Evolutionary conservation across 2,888 invertebrate genomes (phyloP), one percentile per base, ranked within the genome.

Genomic region (Tiliacea aurago): DNA sequence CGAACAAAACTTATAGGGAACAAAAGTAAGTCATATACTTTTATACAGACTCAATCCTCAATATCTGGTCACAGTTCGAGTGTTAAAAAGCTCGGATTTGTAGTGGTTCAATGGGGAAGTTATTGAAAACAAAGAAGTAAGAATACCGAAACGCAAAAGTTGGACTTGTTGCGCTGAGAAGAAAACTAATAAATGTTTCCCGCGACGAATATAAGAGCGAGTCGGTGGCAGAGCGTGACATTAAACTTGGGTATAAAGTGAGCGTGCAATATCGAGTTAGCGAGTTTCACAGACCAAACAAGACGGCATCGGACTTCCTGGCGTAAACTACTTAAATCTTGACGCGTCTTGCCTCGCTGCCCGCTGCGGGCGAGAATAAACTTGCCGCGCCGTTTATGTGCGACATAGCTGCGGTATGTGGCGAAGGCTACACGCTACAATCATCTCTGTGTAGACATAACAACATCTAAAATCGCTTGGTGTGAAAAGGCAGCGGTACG

Each of bases 311-410:
- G 88, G 92, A 93, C 91, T 94, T 92, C 93, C 92, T 90, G 91
- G 86, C 90, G 91, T 93, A 94, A 95, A 95, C 95, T 94, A 95
- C 95, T 96, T 95, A 95, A 94, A 95, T 94, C 94, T 94, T 93
- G 93, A 92, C 92, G 91, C 91, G 90, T 88, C 88, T 91, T 87
- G 86, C 86, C 81, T 83, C 56, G 64, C 82, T 85, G 84, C 83
- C 86, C 83, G 88, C 88, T 87, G 84, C 88, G 86, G 85, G 90
- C 90, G 83, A 81, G 85, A 84, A 83, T 83, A 88, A 90, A 91
- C 90, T 90, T 89, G 78, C 81, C 76, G 81, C 71, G 76, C 70
- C 76, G 76, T 84, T 81, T 84, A 81, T 66, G 68, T 82, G 76
- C 72, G 83, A 80, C 76, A 80, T 63, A 71, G 64, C 84, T 74